These are phyloP conservation scores for Dendrocopos noguchii DNA, from an alignment of 2,113 vertebrate species.

Conservation along the genomic window DNA sequence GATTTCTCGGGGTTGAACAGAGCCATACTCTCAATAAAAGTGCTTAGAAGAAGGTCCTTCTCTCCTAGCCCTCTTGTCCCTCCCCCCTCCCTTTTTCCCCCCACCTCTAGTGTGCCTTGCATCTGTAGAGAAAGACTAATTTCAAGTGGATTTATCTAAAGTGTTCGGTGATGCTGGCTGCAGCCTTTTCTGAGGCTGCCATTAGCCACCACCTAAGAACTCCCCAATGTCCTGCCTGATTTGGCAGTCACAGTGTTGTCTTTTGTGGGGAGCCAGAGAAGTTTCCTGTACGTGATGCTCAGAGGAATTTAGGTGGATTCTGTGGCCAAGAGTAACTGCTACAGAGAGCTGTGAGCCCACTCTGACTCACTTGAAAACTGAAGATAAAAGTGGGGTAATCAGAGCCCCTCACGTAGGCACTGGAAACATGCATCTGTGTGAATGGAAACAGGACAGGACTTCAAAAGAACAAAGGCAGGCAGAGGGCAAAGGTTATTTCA, in stretches of 20 bases:
- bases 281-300: conserved; percentile 28
- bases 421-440: conserved; percentile 31
- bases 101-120: neutral
- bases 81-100: accelerated
- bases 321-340: neutral
- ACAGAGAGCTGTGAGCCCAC: neutral
- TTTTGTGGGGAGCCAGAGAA: conserved; percentile 6
- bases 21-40: neutral
- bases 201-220: conserved; percentile 36
- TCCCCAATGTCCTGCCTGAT: conserved; percentile 18
- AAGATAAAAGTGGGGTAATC: conserved; percentile 56
- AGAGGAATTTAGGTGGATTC: conserved; percentile 48
- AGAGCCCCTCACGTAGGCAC: conserved; percentile 34
- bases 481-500: conserved; percentile 65
- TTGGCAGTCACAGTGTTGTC: neutral
- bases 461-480: conserved; percentile 56
- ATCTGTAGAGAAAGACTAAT: neutral
- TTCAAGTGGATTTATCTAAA: conserved; percentile 51
- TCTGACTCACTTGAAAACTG: conserved; percentile 12
- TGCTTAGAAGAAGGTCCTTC: neutral
- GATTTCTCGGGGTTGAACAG: neutral
- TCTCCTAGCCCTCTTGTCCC: neutral
- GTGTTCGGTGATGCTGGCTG: neutral
- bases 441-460: conserved; percentile 59
- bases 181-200: conserved; percentile 38